These are phyloP conservation scores for Spinibarbus caldwelli DNA, from an alignment of 2,797 vertebrate species.

Conservation along the genomic window DNA sequence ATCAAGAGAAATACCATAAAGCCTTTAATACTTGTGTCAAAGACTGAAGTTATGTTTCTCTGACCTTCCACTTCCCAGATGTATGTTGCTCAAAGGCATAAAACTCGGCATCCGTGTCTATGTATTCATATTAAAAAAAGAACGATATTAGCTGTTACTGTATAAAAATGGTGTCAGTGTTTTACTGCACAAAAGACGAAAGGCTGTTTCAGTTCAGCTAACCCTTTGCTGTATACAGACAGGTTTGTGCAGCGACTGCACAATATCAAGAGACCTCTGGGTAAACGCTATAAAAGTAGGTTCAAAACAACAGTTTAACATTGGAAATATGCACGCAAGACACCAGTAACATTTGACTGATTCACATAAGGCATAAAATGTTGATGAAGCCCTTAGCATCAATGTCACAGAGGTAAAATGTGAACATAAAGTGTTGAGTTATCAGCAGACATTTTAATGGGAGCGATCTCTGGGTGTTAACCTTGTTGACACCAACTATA, in stretches of 20 bases:
- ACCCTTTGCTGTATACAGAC: conserved; percentile 15
- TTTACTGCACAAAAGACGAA: conserved; percentile 30
- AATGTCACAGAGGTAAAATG: conserved; percentile 49
- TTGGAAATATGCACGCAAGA: conserved; percentile 31
- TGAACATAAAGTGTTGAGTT: conserved; percentile 43
- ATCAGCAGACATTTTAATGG: conserved; percentile 41
- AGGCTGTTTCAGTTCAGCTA: conserved; percentile 18
- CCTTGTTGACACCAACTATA: conserved; percentile 43
- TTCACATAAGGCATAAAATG: conserved; percentile 49
- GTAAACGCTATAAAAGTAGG: conserved; percentile 23
- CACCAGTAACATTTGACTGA: conserved; percentile 50
- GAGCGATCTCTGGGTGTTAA: conserved; percentile 38
- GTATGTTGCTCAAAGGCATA: conserved; percentile 51
- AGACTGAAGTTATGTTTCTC: conserved; percentile 58
- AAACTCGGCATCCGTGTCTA: conserved; percentile 55
- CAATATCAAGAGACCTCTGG: conserved; percentile 10
- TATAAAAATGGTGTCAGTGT: conserved; percentile 29
- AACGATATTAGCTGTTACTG: conserved; percentile 17
- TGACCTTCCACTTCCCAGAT: conserved; percentile 60
- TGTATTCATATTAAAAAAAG: conserved; percentile 30
- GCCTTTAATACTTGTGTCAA: conserved; percentile 59
- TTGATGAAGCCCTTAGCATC: conserved; percentile 52
- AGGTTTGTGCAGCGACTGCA: neutral
- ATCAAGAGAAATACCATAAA: conserved; percentile 64
- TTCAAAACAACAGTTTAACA: conserved; percentile 35